Conservation (phyloP, 2,113 vertebrate species). For the Corythornis madagascariensis region DNA sequence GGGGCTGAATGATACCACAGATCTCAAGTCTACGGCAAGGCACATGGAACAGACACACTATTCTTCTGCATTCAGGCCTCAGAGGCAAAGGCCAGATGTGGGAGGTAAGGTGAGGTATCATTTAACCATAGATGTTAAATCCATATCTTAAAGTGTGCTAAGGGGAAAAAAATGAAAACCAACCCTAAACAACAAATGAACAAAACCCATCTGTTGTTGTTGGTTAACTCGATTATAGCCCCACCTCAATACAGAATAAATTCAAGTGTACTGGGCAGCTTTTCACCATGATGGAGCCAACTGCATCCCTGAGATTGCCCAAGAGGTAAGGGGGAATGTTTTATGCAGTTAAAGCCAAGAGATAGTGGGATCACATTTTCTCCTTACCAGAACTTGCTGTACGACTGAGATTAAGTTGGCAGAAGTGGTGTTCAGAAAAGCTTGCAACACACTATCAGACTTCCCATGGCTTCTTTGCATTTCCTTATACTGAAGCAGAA, state of each 20-base stretch:
- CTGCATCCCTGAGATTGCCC: background rate
- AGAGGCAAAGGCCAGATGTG: constrained; percentile 21
- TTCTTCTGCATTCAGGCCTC: constrained; percentile 30
- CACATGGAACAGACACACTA: background rate
- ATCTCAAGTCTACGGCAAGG: background rate
- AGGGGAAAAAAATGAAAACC: background rate
- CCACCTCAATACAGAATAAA: background rate
- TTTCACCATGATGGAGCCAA: rapidly evolving
- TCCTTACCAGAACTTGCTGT: background rate
- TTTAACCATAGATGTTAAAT: constrained; percentile 31
- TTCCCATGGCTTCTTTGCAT: background rate
- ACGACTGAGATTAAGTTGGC: background rate
- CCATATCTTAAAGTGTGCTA: background rate
- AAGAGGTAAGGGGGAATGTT: background rate
- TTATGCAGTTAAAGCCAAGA: background rate
- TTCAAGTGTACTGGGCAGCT: background rate
- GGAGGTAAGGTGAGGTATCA: constrained; percentile 32
- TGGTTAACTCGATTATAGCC: background rate
- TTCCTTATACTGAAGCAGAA: background rate
- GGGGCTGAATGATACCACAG: background rate
- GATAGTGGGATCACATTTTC: background rate
- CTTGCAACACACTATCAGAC: background rate
- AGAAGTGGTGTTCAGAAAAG: background rate
- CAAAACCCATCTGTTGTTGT: constrained; percentile 21
- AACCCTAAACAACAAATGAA: background rate